Evolutionary conservation across 2,888 invertebrate species (phyloP), one percentile per base, ranked within the genome.

Genomic region (Ophion slaviceki): DNA sequence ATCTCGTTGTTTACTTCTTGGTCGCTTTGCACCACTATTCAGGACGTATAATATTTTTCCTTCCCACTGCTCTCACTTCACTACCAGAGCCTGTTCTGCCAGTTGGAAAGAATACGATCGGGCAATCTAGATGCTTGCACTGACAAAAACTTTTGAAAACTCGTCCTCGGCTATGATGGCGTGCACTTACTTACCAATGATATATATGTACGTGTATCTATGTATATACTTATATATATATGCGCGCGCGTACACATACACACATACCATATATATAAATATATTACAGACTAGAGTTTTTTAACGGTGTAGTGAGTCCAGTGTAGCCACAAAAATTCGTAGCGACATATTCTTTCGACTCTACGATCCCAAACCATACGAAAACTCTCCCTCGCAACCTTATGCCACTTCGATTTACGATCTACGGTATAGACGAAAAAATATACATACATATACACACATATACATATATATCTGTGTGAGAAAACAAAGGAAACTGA

Each of bases 61-160:
- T 47, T 61, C 53, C 67, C 68, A 20, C 61, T 40, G 11, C 32
- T 45, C 70, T 71, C 71, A 36, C 57, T 53, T 61, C 78, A 24
- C 78, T 67, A 20, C 14, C 17, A 17, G 11, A 28, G 67, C 57
- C 70, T 78, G 61, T 68, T 80, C 24, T 68, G n/a, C 53, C 74
- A 74, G 76, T 82, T 68, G 66, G 80, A 82, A 85, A 80, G 80
- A 85, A 82, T 82, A 76, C 85, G 78, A 85, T 85, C 80, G 85
- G 57, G 76, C 82, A 82, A 85, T 85, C 80, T 68, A 80, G 76
- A 82, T 85, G 75, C 79, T 70, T 40, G 61, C 20, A 61, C 57
- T 82, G 82, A 82, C 80, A 82, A 82, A 85, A 85, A 85, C 76
- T 85, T 85, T 85, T 71, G 82, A 70, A 85, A 85, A 82, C 82